These are phyloP conservation scores for Ovis aries DNA, from an alignment of 2,113 vertebrate genomes.

Conservation along the genomic window DNA sequence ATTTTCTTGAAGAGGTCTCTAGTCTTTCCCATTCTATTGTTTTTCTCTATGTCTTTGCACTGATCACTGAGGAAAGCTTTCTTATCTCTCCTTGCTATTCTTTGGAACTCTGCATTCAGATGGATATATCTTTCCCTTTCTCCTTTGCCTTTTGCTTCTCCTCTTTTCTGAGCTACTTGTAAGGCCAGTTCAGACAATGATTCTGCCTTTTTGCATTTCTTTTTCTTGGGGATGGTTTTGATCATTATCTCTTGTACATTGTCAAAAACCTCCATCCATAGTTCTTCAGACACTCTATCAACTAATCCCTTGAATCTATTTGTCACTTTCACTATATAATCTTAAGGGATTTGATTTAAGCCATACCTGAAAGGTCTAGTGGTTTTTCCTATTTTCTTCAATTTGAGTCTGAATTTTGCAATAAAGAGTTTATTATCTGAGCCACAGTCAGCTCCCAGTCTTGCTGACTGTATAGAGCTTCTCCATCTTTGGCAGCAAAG, in stretches of 20 bases:
- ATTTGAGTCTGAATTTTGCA: neutral
- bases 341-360: neutral
- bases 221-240: neutral
- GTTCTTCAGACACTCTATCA: neutral
- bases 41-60: neutral
- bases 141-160: neutral
- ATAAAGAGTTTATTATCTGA: neutral
- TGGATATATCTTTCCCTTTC: neutral
- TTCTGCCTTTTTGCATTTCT: neutral
- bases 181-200: neutral
- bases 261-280: neutral
- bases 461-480: neutral
- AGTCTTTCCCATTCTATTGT: neutral
- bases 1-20: neutral
- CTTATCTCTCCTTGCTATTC: neutral
- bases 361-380: neutral
- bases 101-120: neutral
- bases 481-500: neutral
- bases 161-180: neutral
- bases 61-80: neutral
- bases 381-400: neutral
- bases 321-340: neutral
- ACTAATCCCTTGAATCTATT: neutral
- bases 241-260: neutral
- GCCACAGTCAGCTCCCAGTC: neutral